Base-by-base conservation (phyloP, 2,888 invertebrate genomes). In the Rutpela maculata region DNA sequence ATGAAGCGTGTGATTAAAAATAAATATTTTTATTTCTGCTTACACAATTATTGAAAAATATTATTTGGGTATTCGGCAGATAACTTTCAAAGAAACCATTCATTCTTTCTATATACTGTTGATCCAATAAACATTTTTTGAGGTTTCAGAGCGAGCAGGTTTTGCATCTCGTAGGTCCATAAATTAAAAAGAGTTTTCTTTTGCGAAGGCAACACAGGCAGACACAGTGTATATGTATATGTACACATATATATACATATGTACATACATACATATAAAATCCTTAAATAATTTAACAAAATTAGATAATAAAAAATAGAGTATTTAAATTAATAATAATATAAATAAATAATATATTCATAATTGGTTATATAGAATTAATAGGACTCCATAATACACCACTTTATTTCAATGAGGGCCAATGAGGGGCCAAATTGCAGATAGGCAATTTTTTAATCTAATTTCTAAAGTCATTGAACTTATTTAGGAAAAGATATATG, bases 291-390 rank as follows among this genome's bases (percentile, higher is more conserved):
- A 10, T 35, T 26, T 22, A 69, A 69, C 38, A 79, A 72, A 79
- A 79, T 78, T 80, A 76, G 70, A 76, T 69, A 68, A 79, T 77
- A 80, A 81, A 79, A 80, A 79, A 79, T 77, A 72, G 80, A 79
- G 78, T 79, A 78, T 82, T 78, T 79, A 63, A 74, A 76, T 76
- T 12, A 59, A 31, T 62, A 70, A 70, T 69, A 56, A 19, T 75
- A 78, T 70, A 76, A 76, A 79, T 77, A 74, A 77, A 79, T 71
- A 79, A 38, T 31, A 43, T 79, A 65, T 65, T 66, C 67, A 72
- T 38, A 65, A 62, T 67, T 69, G 50, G 55, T 55, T 66, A 35
- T 65, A 57, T 67, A 68, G 22, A 70, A 43, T 72, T 75, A 75
- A 74, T 62, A 65, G 62, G 56, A 67, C 60, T 77, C 67, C 74